Conservation (phyloP, 2,113 vertebrate species). For the Peromyscus californicus region DNA sequence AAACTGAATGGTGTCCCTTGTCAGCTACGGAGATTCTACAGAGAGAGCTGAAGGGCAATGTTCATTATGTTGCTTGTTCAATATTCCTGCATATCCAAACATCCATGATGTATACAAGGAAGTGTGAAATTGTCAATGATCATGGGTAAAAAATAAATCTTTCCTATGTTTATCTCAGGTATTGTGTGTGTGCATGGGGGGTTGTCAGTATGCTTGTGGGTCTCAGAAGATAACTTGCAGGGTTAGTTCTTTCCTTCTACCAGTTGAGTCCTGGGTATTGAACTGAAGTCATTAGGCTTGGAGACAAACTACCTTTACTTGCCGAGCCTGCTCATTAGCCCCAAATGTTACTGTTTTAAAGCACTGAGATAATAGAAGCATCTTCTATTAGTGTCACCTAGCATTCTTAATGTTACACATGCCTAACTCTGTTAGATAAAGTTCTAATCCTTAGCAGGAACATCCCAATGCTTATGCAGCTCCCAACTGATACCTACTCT, state of each 20-base stretch:
- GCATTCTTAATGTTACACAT: not conserved
- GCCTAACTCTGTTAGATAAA: not conserved
- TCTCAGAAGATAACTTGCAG: no score
- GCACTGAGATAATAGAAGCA: not conserved
- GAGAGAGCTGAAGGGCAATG: not conserved
- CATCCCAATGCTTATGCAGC: not conserved
- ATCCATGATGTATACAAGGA: not conserved
- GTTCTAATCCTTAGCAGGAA: not conserved
- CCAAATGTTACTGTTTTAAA: not conserved
- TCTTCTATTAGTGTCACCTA: not conserved
- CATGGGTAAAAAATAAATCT: not conserved
- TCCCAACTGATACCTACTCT: not conserved
- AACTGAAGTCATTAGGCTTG: not conserved
- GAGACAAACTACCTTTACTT: not conserved
- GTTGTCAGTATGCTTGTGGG: no score
- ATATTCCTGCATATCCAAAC: not conserved
- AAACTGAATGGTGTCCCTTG: constrained; percentile 6
- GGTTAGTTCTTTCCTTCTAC: no score
- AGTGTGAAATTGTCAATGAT: not conserved
- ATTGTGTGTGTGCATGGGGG: not conserved
- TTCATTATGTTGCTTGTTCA: not conserved
- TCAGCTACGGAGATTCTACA: not conserved
- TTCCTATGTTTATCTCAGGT: not conserved
- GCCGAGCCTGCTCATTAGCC: no score
- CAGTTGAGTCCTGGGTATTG: not conserved